Evolutionary conservation across 2,888 invertebrate species (phyloP).

Genomic region (Allolobophora icterica): DNA sequence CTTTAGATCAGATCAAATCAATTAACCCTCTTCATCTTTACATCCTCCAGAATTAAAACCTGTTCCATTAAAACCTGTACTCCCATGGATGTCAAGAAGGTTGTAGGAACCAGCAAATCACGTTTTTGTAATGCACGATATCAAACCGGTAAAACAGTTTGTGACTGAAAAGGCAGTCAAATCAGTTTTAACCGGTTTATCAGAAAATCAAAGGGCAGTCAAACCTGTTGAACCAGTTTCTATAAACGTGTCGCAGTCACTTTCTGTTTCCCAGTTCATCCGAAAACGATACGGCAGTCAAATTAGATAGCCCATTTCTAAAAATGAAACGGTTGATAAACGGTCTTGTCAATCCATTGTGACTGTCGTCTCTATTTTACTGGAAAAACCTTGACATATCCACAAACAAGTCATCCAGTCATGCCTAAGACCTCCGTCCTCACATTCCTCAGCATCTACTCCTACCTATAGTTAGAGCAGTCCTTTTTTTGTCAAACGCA

Average conservation of each 20-base stretch:
- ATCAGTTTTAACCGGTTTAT: no score
- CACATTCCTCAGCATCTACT: neutral
- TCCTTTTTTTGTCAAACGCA: neutral
- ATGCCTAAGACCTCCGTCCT: neutral
- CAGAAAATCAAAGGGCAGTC: no score
- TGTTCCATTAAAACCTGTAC: neutral
- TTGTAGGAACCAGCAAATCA: neutral
- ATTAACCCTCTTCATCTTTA: neutral
- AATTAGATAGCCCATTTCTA: neutral
- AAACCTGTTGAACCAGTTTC: neutral
- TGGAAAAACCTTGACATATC: neutral
- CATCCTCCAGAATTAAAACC: neutral
- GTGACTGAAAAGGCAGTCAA: no score
- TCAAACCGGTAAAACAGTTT: neutral
- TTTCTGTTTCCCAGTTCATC: neutral
- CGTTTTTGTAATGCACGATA: neutral
- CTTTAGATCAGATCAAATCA: neutral
- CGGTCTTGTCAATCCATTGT: neutral
- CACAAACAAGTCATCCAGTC: neutral
- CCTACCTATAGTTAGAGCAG: neutral
- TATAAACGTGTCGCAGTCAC: neutral
- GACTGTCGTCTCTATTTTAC: no score
- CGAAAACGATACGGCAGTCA: neutral
- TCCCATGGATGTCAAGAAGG: no score
- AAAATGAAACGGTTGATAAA: neutral